These are phyloP conservation scores for Notiomystis cincta DNA, from an alignment of 2,113 vertebrate genomes.

Conservation along the genomic window DNA sequence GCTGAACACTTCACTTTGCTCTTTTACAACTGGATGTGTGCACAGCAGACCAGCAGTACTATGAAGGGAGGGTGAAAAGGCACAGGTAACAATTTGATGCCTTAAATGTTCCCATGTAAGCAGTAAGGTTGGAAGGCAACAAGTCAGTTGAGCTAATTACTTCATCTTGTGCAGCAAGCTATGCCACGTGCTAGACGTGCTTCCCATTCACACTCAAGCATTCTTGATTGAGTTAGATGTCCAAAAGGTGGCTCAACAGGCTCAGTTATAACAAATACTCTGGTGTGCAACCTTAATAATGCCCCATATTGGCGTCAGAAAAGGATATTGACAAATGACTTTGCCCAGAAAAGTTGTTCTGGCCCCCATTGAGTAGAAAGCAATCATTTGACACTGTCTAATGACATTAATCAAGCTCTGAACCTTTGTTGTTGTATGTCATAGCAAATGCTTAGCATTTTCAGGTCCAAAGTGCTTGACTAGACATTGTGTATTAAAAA, in stretches of 20 bases:
- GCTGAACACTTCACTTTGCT: neutral
- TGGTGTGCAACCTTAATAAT: neutral
- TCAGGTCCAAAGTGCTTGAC: slow-evolving; percentile 41
- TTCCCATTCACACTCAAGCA: neutral
- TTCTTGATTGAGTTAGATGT: neutral
- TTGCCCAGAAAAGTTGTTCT: neutral
- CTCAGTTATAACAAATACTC: neutral
- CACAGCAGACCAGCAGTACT: neutral
- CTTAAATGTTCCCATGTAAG: neutral
- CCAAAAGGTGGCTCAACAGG: neutral
- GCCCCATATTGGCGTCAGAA: neutral
- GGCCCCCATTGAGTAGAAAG: neutral
- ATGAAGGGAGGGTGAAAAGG: neutral
- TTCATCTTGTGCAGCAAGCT: neutral
- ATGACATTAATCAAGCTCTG: slow-evolving; percentile 14
- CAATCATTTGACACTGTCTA: neutral
- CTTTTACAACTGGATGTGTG: neutral
- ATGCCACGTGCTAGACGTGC: neutral
- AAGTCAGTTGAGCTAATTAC: neutral
- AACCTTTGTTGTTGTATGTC: neutral
- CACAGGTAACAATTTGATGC: neutral
- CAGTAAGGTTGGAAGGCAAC: neutral
- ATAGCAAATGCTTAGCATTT: slow-evolving; percentile 49
- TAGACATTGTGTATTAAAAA: slow-evolving; percentile 50
- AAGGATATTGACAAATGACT: slow-evolving; percentile 17